A percentile compares a stretch with the other conserved stretches of the same genome.
phyloP scores from a whole-genome alignment of 2,113 vertebrate genomes.

The Corythornis madagascariensis region DNA sequence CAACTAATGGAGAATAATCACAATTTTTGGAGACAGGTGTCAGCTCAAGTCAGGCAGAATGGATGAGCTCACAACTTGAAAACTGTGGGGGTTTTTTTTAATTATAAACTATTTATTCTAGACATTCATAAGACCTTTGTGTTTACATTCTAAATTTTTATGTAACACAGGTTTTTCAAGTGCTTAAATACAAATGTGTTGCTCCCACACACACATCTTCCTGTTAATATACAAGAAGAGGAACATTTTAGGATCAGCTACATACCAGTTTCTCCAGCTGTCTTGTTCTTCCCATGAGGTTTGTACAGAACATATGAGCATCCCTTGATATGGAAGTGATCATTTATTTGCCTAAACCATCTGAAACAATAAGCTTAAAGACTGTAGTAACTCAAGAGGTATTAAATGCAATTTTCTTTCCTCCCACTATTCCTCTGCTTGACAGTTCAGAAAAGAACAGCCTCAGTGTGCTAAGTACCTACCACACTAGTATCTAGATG shows the following conservation, averaged over 20 bases:
- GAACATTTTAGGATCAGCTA: constrained; percentile 14
- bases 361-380: constrained; percentile 76
- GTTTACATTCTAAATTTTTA: neutral
- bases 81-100: neutral
- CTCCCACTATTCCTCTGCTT: neutral
- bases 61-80: neutral
- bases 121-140: neutral
- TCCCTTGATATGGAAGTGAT: constrained; percentile 92
- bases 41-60: neutral
- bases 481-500: neutral
- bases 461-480: neutral
- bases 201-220: neutral
- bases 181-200: neutral
- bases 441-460: neutral
- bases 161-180: neutral
- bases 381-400: constrained; percentile 6
- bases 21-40: neutral
- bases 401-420: neutral
- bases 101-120: neutral
- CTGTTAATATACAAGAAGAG: neutral
- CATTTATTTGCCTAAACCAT: constrained; percentile 99
- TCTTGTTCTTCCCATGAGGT: constrained; percentile 97
- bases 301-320: constrained; percentile 97
- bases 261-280: constrained; percentile 95
- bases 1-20: neutral